These are phyloP conservation scores for Prosapia bicincta DNA, from an alignment of 2,888 invertebrate species.

Conservation along the genomic window DNA sequence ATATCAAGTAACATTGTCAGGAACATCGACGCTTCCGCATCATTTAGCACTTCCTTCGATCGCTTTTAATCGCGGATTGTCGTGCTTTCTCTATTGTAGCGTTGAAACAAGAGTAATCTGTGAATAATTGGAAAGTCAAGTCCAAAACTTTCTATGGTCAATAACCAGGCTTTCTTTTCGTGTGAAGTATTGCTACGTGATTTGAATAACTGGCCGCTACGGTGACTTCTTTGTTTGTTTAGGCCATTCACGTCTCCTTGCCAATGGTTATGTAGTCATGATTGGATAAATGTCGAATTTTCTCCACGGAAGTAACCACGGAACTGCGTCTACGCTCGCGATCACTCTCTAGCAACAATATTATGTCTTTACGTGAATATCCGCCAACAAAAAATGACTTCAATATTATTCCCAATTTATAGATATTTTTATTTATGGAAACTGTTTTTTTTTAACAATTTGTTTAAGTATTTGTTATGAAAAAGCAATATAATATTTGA, in stretches of 20 bases:
- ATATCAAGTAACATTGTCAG: background rate
- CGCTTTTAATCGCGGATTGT: background rate
- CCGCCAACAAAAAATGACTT: too few species aligned
- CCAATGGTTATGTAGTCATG: background rate
- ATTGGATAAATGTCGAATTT: background rate
- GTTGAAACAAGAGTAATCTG: background rate
- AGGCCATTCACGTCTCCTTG: background rate
- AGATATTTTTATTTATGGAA: too few species aligned
- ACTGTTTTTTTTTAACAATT: too few species aligned
- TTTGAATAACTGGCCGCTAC: background rate
- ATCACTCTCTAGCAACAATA: too few species aligned
- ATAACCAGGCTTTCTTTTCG: background rate
- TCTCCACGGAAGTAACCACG: background rate
- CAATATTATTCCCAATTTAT: too few species aligned
- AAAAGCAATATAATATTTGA: too few species aligned
- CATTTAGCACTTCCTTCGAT: background rate
- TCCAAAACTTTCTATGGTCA: slow-evolving; percentile 1
- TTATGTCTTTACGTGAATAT: too few species aligned
- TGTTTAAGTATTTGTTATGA: too few species aligned
- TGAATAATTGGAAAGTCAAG: background rate
- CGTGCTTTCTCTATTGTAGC: background rate
- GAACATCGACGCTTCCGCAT: background rate
- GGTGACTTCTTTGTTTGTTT: background rate
- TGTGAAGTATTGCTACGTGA: background rate
- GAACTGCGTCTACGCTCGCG: too few species aligned